Evolutionary conservation across 1,140 invertebrate species (phyloP), one percentile per base, ranked within the genome.

Genomic region (Tetramorium simillimum): DNA sequence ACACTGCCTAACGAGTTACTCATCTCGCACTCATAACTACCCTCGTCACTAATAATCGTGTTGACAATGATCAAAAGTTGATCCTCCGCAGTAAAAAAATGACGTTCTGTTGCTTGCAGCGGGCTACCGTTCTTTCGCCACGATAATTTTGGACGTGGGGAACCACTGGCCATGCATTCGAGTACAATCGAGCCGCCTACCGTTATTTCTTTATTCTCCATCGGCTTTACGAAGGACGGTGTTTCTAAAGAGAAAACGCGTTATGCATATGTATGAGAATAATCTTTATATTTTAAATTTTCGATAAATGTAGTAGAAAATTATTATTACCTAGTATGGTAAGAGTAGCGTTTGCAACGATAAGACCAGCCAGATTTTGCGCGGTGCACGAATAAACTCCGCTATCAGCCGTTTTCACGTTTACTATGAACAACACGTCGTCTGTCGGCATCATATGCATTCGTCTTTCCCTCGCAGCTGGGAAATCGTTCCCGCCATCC

Each of bases 311-410:
- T 9, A 28, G 1, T n/a, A 43, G 4, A 5, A 53, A 65, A 24
- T 40, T 12, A 65, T 56, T 28, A 95, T 94, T 94, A 98, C 97
- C 97, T 89, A 97, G 96, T 46, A 99, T 98, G 87, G 97, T 97
- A 2, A 99, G 95, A n/a, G 97, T 97, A 0, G 98, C 98, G 96
- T 99, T 99, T 2, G 98, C 97, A 72, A 97, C 96, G 28, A 98
- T 97, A 62, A 96, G 96, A 1, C 99, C 99, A 21, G 98, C 99
- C 21, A 97, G 95, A 95, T 99, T 99, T 90, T 97, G 96, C 0
- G 99, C 99, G 7, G 97, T 99, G 95, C 99, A 99, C 46, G 97
- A 99, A 93, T 99, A 99, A 3, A 98, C 96, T 2, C 99, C 99
- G 92, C 97, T 97, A 94, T 99, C 99, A 53, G 96, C 96, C 0